Evolutionary conservation across 2,113 vertebrate genomes (phyloP), one percentile per base, ranked within the genome.

Genomic region (Struthidea cinerea): DNA sequence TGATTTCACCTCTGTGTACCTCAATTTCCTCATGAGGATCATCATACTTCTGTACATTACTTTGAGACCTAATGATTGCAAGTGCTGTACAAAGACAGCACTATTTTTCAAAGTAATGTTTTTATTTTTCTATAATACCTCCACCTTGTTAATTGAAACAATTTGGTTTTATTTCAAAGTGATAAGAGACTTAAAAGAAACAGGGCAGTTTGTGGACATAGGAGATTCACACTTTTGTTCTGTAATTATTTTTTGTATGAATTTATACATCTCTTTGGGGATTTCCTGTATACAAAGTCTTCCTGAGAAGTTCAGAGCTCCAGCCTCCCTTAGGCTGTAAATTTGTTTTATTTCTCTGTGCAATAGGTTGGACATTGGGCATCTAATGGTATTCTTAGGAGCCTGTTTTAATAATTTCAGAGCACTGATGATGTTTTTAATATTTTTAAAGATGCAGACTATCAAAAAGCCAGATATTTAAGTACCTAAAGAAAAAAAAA

Each of bases 401-500:
- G 3, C 6, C 46, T 67, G 4, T 7, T 84, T 77, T 71, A 67
- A 67, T 67, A 1, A 55, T 63, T 81, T 75, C 39, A 52, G 12
- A 94, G 26, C 7, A 2, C 1, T 11, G 24, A 70, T 47, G 47
- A 23, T 24, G 47, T 21, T 85, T 52, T 35, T 5, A 55, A 20
- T 49, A 68, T 61, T 93, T 85, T 94, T 60, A 68, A 91, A 84
- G n/a, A 42, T 23, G 15, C 15, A 81, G 19, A 41, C 22, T 55
- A 46, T 59, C 7, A 37, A 67, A 70, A 84, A 79, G 16, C 0
- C 24, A 84, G 59, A 67, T 18, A 47, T 49, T 55, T 10, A 75
- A 71, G 21, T 16, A 37, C 10, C 8, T n/a, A 52, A 52, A 65
- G 35, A 41, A 82, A 83, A 44, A 42, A 82, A 83, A 44, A 69